Percentiles rank a stretch among this genome's conserved stretches.
These are phyloP conservation scores for Aphodius sticticus DNA, from an alignment of 2,888 invertebrate species.

Conservation along the genomic window DNA sequence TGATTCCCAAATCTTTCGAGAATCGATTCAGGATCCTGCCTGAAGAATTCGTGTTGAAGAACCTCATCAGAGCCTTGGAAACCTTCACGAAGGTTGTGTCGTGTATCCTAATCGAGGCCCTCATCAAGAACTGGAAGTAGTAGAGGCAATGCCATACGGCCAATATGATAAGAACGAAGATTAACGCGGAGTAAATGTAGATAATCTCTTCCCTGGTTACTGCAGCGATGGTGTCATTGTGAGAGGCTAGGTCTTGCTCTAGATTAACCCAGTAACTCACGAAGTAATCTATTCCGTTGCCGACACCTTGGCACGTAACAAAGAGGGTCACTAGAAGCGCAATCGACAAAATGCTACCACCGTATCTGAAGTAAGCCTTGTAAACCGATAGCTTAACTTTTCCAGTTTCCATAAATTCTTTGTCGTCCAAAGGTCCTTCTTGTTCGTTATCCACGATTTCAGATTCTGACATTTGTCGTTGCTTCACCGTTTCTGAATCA, in stretches of 20 bases:
- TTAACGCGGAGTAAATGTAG: constrained; percentile 61
- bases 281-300: constrained; percentile 74
- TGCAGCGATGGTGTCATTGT: constrained; percentile 30
- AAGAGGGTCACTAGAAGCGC: constrained; percentile 61
- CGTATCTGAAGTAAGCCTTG: constrained; percentile 56
- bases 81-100: constrained; percentile 53
- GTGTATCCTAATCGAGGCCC: constrained; percentile 55
- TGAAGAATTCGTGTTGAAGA: constrained; percentile 57
- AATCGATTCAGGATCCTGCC: constrained; percentile 59
- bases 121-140: constrained; percentile 54
- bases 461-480: constrained; percentile 41
- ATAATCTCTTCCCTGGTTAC: constrained; percentile 52
- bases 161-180: constrained; percentile 57
- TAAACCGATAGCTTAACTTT: constrained; percentile 56
- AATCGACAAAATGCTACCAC: constrained; percentile 56
- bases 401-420: constrained; percentile 53
- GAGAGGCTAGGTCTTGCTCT: constrained; percentile 52
- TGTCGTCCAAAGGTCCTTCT: constrained; percentile 51
- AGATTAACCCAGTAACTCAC: constrained; percentile 69
- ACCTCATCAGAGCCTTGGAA: constrained; percentile 55
- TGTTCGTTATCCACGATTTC: constrained; percentile 54
- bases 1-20: constrained; percentile 61
- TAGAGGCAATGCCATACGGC: constrained; percentile 53
- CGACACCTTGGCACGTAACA: constrained; percentile 66
- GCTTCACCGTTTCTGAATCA: constrained; percentile 50